Percentiles rank a stretch among this genome's conserved stretches.
Conservation (phyloP, 2,113 vertebrate species). For the Odocoileus hemionus region DNA sequence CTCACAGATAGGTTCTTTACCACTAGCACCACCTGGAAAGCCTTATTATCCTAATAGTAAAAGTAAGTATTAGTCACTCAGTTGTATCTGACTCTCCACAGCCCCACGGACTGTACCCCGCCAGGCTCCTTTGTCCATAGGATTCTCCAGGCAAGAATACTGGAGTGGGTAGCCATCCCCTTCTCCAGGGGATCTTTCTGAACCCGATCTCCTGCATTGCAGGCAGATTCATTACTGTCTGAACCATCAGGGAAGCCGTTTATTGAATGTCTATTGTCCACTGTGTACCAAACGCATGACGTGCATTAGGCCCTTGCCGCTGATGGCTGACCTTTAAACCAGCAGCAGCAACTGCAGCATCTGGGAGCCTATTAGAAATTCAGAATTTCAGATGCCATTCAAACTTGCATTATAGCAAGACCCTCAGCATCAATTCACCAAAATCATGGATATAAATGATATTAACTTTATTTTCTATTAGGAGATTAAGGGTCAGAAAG, state of each 20-base stretch:
- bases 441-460: background rate
- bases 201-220: background rate
- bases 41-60: background rate
- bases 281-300: too few species aligned
- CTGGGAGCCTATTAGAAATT: background rate
- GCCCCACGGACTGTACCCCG: background rate
- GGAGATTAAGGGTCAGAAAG: background rate
- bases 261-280: background rate
- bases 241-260: background rate
- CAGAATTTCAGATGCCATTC: background rate
- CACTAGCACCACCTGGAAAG: background rate
- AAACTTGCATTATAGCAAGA: background rate
- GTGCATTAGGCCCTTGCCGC: fast-evolving
- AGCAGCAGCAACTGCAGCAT: background rate
- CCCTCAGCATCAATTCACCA: background rate
- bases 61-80: background rate
- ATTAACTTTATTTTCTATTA: background rate
- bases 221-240: background rate
- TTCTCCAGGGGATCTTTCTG: background rate
- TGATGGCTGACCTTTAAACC: background rate
- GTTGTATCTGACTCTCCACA: background rate
- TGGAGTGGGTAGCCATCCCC: background rate
- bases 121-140: background rate
- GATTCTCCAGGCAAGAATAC: background rate
- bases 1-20: background rate